These are phyloP conservation scores for Grammomys dolichurus DNA, from an alignment of 2,113 vertebrate species.

Conservation along the genomic window DNA sequence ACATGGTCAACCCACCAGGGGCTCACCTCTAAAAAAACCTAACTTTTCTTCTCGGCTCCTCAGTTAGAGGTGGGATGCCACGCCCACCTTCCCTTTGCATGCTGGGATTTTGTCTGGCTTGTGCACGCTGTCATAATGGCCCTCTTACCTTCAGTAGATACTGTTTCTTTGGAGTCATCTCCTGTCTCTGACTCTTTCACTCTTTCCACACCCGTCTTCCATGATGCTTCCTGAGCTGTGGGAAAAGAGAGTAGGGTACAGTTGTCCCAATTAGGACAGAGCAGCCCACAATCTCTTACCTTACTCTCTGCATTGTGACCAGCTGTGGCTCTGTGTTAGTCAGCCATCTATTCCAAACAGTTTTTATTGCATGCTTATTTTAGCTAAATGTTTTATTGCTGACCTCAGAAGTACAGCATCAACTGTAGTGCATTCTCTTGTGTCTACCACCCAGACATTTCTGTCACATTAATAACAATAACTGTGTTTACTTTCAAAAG, in stretches of 20 bases:
- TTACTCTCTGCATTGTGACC: too few relatives aligned
- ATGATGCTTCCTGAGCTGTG: background rate
- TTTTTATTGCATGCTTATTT: background rate
- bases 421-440: background rate
- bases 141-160: too few relatives aligned
- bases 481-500: background rate
- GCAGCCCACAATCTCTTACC: background rate
- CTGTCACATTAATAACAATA: background rate
- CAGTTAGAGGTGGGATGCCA: background rate
- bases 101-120: background rate
- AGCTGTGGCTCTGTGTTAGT: background rate
- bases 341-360: background rate
- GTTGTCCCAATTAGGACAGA: background rate
- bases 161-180: background rate
- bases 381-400: slow-evolving; percentile 1
- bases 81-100: background rate
- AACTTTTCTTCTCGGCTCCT: background rate
- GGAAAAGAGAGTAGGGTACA: background rate
- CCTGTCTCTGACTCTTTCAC: background rate
- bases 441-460: background rate
- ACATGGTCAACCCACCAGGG: background rate
- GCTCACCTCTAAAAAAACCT: background rate
- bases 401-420: background rate
- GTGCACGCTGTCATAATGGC: background rate
- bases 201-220: background rate